phyloP scores from a whole-genome alignment of 2,888 invertebrate genomes.

The Euplagia quadripunctaria region DNA sequence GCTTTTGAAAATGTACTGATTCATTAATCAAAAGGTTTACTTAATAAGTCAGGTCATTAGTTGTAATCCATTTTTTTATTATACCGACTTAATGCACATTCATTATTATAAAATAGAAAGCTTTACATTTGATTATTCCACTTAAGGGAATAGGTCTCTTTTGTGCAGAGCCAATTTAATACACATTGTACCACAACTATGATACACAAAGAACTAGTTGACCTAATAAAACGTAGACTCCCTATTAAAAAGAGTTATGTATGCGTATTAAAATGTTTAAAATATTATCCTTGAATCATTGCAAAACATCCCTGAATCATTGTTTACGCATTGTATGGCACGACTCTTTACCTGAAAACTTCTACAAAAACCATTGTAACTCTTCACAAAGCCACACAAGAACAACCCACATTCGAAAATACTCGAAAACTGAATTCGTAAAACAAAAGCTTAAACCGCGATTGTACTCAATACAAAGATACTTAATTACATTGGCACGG shows the following conservation, averaged over 20 bases:
- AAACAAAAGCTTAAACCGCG: conserved; percentile 45
- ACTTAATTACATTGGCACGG: conserved; percentile 47
- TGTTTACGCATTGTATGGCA: background rate
- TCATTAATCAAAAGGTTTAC: background rate
- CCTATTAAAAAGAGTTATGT: background rate
- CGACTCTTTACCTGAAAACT: conserved; percentile 2
- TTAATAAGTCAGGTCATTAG: background rate
- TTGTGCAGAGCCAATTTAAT: background rate
- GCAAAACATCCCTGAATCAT: background rate
- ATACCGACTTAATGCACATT: background rate
- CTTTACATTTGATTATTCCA: background rate
- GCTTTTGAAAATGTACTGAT: background rate
- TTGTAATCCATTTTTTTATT: background rate
- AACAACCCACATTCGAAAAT: conserved; percentile 40
- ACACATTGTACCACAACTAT: too few species aligned
- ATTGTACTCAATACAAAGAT: conserved; percentile 47
- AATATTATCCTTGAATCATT: background rate
- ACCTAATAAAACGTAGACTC: background rate
- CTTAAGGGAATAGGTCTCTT: too few species aligned
- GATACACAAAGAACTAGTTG: background rate
- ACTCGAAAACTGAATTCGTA: conserved; percentile 40
- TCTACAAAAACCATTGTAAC: background rate
- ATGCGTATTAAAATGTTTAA: background rate
- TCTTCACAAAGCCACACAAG: conserved; percentile 18
- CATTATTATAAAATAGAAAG: background rate